Base-by-base conservation (phyloP, 2,888 invertebrate genomes). In the Anodontia alba region DNA sequence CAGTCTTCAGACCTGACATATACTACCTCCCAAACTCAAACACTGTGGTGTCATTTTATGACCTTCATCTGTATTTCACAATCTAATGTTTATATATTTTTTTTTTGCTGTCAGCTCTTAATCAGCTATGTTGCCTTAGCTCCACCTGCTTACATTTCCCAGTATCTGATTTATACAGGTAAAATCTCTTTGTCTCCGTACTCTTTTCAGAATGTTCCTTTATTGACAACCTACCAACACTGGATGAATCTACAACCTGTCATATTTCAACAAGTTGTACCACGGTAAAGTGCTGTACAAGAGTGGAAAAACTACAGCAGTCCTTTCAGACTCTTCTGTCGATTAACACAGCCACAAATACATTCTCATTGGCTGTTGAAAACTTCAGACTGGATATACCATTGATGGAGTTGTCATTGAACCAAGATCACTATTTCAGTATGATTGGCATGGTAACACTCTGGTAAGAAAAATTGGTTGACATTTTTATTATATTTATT, bases 341-440 rank as follows among this genome's bases (percentile, higher is more conserved):
- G 0, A 46, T 85, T 23, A 80, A 85, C 20, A 76, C 73, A 23
- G 82, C 81, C 73, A 54, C 51, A 15, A 62, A 69, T 15, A 49
- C 43, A 2, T 42, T 85, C 46, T 73, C 70, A 8, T 20, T 82
- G 3, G 49, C 57, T 10, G 46, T 85, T 46, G 84, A 85, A 67
- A 75, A 67, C n/a, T 75, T 85, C 10, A 54, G 33, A 26, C 15
- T 20, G 2, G 15, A 46, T 26, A 73, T 33, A 31, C 76, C 38
- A 49, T 68, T 78, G 31, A 42, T 67, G 49, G 51, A 73, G 38
- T 67, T 67, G 36, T 12, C 67, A 20, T 68, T 42, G 23, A 46
- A 42, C 20, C 33, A 72, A 68, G 73, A 78, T 20, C 29, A 68
- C 20, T 49, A 15, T 5, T 43, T 78, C 17, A 43, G 67, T 12